phyloP scores from a whole-genome alignment of 2,797 vertebrate genomes.

The Vespertilio murinus region DNA sequence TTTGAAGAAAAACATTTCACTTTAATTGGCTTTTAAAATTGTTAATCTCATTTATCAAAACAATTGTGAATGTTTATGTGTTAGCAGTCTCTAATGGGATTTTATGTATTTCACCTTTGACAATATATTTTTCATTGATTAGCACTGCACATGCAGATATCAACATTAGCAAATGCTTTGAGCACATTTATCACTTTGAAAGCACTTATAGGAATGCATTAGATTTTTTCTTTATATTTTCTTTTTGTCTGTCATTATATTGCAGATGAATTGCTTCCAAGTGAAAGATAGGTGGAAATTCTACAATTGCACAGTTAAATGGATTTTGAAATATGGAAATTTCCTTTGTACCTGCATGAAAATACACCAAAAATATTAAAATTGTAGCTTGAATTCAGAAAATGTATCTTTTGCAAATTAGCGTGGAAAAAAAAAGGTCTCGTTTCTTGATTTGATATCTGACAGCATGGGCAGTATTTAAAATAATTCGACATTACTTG shows the following conservation, averaged over 20 bases:
- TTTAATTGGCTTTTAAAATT: neutral
- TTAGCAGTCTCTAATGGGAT: neutral
- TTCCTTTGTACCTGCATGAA: neutral
- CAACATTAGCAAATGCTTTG: neutral
- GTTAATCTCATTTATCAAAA: neutral
- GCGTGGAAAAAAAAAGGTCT: neutral
- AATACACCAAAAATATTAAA: neutral
- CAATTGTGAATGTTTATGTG: neutral
- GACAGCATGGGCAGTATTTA: neutral
- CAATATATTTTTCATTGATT: neutral
- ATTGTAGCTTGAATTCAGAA: neutral
- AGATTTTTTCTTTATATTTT: neutral
- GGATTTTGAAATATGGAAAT: neutral
- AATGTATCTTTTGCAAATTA: neutral
- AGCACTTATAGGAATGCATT: neutral
- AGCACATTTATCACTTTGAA: neutral
- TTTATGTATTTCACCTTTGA: neutral
- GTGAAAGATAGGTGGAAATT: neutral
- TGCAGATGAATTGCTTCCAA: neutral
- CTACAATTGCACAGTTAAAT: neutral
- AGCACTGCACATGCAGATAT: neutral
- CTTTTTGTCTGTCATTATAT: neutral
- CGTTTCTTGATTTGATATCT: slow-evolving; percentile 11
- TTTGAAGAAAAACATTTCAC: neutral
- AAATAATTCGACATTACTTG: neutral